Evolutionary conservation across 1,140 invertebrate genomes (phyloP).

Genomic region (Orchestia grillus): DNA sequence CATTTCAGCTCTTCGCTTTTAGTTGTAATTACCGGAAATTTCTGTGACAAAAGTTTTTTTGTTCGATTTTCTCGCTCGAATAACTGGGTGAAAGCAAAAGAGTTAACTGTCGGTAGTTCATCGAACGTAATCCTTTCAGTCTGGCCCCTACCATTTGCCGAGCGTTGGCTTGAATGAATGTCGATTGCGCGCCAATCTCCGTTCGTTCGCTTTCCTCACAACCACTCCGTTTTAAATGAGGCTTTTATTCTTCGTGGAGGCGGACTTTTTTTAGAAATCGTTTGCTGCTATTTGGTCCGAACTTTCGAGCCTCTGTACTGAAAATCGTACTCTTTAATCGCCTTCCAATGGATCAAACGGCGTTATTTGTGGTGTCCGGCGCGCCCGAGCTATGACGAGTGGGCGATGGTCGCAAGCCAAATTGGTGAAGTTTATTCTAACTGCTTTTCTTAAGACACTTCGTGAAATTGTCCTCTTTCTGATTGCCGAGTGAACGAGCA

Average conservation of each 20-base stretch:
- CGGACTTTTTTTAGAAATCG: background rate
- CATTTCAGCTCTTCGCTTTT: background rate
- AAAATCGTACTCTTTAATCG: background rate
- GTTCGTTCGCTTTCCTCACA: background rate
- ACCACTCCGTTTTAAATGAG: background rate
- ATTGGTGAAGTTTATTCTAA: background rate
- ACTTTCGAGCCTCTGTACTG: background rate
- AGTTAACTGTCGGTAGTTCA: background rate
- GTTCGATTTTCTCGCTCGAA: background rate
- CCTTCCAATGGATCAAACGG: background rate
- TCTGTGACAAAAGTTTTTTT: background rate
- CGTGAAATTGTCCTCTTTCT: background rate
- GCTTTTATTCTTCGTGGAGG: background rate
- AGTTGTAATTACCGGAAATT: background rate
- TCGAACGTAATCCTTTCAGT: background rate
- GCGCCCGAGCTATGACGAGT: background rate
- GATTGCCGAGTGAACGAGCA: background rate
- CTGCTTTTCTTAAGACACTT: background rate
- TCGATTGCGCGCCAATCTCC: background rate
- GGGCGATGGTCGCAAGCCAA: background rate
- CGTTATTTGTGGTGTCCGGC: background rate
- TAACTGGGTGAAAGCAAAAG: background rate
- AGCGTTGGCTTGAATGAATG: background rate
- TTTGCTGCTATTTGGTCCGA: background rate
- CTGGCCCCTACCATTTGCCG: background rate